A percentile compares a stretch with the other conserved stretches of the same genome.
Conservation (phyloP, 1,140 invertebrate genomes). For the Leucophenga varia region DNA sequence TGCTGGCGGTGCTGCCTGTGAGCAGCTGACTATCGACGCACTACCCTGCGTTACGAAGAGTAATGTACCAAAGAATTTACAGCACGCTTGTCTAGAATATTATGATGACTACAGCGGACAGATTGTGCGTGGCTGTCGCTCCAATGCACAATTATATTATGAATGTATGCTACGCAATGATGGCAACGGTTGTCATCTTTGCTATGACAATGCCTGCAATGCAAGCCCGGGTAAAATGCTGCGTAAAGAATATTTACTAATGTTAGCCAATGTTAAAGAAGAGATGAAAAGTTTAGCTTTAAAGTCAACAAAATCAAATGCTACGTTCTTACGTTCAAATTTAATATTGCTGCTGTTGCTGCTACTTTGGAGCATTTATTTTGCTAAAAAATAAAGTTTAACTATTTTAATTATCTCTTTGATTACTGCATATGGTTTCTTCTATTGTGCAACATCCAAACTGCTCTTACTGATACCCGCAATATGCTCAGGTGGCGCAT, state of each 20-base stretch:
- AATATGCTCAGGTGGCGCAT: conserved; percentile 40
- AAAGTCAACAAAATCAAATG: no score
- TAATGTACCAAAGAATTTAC: conserved; percentile 27
- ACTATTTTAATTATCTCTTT: no score
- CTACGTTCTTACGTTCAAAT: no score
- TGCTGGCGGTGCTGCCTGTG: conserved; percentile 20
- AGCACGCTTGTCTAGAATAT: conserved; percentile 33
- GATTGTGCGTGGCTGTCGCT: conserved; percentile 33
- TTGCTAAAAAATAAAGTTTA: no score
- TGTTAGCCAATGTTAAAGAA: no score
- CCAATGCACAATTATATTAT: conserved; percentile 31
- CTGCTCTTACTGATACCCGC: conserved; percentile 8
- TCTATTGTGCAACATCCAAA: conserved; percentile 2
- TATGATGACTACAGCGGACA: conserved; percentile 22
- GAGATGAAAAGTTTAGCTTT: no score
- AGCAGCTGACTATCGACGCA: conserved; percentile 7
- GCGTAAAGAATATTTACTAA: no score
- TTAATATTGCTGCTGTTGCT: no score
- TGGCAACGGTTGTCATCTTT: conserved; percentile 21
- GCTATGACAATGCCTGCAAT: conserved; percentile 32
- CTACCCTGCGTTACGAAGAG: conserved; percentile 21
- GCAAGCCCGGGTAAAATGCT: conserved; percentile 19
- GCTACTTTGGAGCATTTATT: neutral
- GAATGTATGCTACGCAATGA: conserved; percentile 32
- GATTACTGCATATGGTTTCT: no score